Conservation (phyloP, 2,113 vertebrate genomes). For the Amia ocellicauda region DNA sequence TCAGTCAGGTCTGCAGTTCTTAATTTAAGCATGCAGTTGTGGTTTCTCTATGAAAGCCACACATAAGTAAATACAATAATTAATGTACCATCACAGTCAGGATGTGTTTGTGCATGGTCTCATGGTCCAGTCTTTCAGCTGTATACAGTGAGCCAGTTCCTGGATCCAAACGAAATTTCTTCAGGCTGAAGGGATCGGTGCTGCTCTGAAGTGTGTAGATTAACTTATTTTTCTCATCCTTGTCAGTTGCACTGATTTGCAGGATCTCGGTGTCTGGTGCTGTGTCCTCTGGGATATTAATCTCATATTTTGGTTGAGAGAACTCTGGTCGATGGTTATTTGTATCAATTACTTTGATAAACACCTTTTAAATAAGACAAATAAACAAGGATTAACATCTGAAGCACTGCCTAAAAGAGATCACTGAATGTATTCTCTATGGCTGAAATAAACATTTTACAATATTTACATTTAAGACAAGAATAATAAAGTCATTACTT, state of each 20-base stretch:
- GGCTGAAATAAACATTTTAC: no score
- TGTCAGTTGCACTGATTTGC: constrained; percentile 80
- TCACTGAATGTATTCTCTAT: no score
- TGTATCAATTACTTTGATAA: constrained; percentile 93
- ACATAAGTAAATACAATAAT: neutral
- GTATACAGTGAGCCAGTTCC: constrained; percentile 81
- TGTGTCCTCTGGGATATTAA: constrained; percentile 82
- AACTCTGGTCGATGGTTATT: constrained; percentile 96
- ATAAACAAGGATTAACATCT: neutral
- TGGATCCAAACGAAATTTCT: constrained; percentile 90
- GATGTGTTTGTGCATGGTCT: constrained; percentile 80
- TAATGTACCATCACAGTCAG: constrained; percentile 88
- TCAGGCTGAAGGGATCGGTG: constrained; percentile 83
- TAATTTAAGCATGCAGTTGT: neutral
- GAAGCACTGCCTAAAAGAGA: neutral
- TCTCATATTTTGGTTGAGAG: constrained; percentile 78
- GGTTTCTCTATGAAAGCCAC: no score
- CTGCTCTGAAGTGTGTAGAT: constrained; percentile 92
- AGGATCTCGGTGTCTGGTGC: constrained; percentile 81
- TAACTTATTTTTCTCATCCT: constrained; percentile 94
- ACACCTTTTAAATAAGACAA: constrained; percentile 64
- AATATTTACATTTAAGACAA: no score
- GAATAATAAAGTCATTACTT: no score
- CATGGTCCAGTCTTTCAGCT: constrained; percentile 83
- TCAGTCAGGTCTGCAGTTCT: no score